Percentiles rank a stretch among this genome's conserved stretches.
phyloP scores from a whole-genome alignment of 2,888 invertebrate species.

The Tholera decimalis region DNA sequence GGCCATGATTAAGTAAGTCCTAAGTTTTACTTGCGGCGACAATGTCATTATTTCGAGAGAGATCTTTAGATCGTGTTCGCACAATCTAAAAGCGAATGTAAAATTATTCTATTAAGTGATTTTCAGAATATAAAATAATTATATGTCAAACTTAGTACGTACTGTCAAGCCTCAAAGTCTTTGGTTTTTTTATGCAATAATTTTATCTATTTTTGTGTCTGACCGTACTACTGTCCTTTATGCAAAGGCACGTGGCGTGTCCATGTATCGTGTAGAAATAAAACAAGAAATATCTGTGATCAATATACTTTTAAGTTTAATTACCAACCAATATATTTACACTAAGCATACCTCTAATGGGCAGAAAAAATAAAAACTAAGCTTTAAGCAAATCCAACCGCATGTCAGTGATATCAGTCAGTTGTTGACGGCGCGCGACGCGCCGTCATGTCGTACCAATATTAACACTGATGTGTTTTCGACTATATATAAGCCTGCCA shows the following conservation, averaged over 20 bases:
- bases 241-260: background rate
- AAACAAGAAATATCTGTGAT: slow-evolving; percentile 37
- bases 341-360: slow-evolving; percentile 1
- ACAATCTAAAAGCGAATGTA: no score
- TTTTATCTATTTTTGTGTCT: background rate
- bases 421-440: background rate
- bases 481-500: no score
- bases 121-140: background rate
- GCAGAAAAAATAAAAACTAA: slow-evolving; percentile 5
- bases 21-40: no score
- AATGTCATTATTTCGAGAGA: no score
- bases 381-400: background rate
- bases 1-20: no score
- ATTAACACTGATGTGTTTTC: background rate
- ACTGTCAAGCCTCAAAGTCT: background rate
- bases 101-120: background rate
- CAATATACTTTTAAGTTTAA: slow-evolving; percentile 17
- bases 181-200: no score
- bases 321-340: background rate
- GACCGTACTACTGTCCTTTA: background rate
- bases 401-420: background rate
- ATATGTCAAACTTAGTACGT: no score
- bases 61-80: no score
- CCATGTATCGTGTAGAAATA: background rate
- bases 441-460: background rate